These are phyloP conservation scores for Adelosebastes latens DNA, from an alignment of 2,797 vertebrate genomes.

Conservation along the genomic window DNA sequence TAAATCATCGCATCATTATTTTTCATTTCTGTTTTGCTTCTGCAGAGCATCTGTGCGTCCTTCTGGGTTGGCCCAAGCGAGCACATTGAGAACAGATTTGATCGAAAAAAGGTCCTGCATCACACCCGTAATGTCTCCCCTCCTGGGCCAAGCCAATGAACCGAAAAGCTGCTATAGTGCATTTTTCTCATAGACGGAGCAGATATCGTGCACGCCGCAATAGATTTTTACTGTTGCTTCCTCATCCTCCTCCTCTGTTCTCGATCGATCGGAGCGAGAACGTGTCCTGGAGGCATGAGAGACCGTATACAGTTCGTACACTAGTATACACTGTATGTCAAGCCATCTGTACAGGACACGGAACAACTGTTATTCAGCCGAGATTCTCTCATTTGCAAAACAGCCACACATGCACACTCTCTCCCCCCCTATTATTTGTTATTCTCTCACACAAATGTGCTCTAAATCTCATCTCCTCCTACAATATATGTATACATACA, in stretches of 20 bases:
- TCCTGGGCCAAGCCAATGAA: slow-evolving; percentile 38
- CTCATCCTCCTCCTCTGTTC: slow-evolving; percentile 32
- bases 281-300: slow-evolving; percentile 45
- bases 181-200: slow-evolving; percentile 47
- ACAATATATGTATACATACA: slow-evolving; percentile 67
- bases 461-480: slow-evolving; percentile 61
- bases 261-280: slow-evolving; percentile 45
- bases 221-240: slow-evolving; percentile 42
- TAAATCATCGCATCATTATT: neutral
- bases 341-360: slow-evolving; percentile 24
- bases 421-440: slow-evolving; percentile 53
- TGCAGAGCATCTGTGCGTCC: slow-evolving; percentile 23
- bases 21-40: slow-evolving; percentile 15
- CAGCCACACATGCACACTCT: slow-evolving; percentile 4
- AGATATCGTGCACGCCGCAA: slow-evolving; percentile 25
- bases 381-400: slow-evolving; percentile 44
- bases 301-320: neutral
- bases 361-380: slow-evolving; percentile 28
- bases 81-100: slow-evolving; percentile 10
- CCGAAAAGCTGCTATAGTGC: slow-evolving; percentile 40
- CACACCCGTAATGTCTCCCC: slow-evolving; percentile 27
- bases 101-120: slow-evolving; percentile 26
- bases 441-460: slow-evolving; percentile 42
- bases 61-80: slow-evolving; percentile 14
- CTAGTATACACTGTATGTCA: slow-evolving; percentile 20